Evolutionary conservation across 2,797 vertebrate genomes (phyloP).

Genomic region (Hypotaenidia okinawae): DNA sequence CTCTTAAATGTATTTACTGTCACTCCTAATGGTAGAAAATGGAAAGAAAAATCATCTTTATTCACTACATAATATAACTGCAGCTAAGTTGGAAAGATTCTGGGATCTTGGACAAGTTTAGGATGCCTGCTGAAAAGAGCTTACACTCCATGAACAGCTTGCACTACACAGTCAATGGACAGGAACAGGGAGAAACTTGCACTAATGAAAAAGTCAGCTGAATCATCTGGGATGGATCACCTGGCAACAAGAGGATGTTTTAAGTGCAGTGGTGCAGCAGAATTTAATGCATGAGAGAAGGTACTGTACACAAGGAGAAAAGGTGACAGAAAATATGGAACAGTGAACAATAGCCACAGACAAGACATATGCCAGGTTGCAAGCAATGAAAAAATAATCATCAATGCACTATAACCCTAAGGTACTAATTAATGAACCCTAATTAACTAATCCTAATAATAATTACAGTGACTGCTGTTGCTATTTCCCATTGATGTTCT

Average conservation of each 20-base stretch:
- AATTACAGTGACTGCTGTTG: neutral
- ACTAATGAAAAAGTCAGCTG: neutral
- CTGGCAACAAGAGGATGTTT: neutral
- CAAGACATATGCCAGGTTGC: neutral
- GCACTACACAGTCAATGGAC: neutral
- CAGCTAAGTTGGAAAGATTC: neutral
- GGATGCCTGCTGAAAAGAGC: neutral
- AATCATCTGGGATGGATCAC: conserved; percentile 6
- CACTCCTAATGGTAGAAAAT: neutral
- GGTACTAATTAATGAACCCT: neutral
- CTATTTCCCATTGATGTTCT: neutral
- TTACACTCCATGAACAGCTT: neutral
- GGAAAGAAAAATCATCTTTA: neutral
- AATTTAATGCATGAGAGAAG: neutral
- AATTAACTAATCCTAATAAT: neutral
- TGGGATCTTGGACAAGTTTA: neutral
- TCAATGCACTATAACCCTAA: neutral
- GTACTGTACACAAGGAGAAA: neutral
- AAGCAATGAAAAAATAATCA: neutral
- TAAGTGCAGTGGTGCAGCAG: neutral
- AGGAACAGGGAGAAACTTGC: neutral
- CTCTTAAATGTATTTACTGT: neutral
- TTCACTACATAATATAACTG: neutral
- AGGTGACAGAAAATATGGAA: neutral
- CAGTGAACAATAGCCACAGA: neutral